A percentile compares a stretch with the other conserved stretches of the same genome.
Evolutionary conservation across 2,113 vertebrate genomes (phyloP).

Genomic region (Boulengeromyrus knoepffleri): DNA sequence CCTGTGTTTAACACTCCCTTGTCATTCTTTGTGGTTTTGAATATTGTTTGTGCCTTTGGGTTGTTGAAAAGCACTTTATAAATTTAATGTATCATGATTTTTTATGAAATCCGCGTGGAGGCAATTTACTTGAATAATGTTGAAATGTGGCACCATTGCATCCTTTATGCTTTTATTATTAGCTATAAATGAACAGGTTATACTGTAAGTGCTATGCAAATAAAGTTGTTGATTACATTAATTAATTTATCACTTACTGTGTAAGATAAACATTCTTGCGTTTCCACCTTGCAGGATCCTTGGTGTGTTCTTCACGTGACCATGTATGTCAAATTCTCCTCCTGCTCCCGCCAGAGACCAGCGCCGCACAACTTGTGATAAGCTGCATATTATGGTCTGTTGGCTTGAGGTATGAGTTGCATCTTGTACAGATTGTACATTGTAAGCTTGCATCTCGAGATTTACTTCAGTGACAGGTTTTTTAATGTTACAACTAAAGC

Average conservation of each 20-base stretch:
- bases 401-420: background rate
- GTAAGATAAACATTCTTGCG: background rate
- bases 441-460: background rate
- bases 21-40: background rate
- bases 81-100: background rate
- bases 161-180: background rate
- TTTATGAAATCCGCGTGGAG: background rate
- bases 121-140: background rate
- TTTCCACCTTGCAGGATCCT: constrained; percentile 36
- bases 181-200: background rate
- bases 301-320: constrained; percentile 56
- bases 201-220: background rate
- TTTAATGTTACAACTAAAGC: background rate
- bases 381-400: constrained; percentile 31
- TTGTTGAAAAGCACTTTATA: background rate
- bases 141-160: background rate
- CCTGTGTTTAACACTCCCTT: background rate
- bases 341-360: constrained; percentile 45
- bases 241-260: background rate
- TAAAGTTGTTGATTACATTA: background rate
- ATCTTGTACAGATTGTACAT: background rate
- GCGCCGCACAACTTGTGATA: constrained; percentile 32
- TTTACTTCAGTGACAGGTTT: background rate
- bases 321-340: constrained; percentile 50
- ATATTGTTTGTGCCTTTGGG: background rate